Base-by-base conservation (phyloP, 2,113 vertebrate genomes). In the Marmota flaviventris region DNA sequence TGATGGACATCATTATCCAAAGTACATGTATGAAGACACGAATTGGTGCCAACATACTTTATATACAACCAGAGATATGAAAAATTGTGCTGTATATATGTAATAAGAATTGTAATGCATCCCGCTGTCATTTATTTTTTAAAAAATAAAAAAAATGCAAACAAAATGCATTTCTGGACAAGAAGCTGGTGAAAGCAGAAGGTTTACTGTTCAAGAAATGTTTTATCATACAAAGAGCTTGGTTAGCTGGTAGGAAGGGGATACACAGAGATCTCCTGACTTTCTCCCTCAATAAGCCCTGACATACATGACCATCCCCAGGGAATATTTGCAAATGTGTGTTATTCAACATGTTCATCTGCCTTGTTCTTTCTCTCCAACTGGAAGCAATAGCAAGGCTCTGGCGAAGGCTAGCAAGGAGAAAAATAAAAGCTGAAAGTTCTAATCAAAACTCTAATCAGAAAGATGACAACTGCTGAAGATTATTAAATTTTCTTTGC, bases 401-500 rank as follows among this genome's bases (percentile, higher is more conserved):
- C 98, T 97, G 96, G 98, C 93, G 93, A 97, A 92, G 98, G 97
- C 98, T 98, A 97, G 97, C 97, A 98, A 98, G 97, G 98, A 98
- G 97, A 97, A 98, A 99, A 98, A 99, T 98, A 99, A 98, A 98
- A 98, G 98, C 99, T 98, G 98, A 98, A 99, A 99, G 98, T 99
- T 99, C 98, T 99, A 99, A 99, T 99, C 99, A 99, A 99, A 99
- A 98, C 98, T 98, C 98, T 99, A 99, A 99, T 99, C 99, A 99
- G 98, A 99, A 99, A 99, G 99, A 99, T 98, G 99, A 99, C 99
- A 99, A 99, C 99, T 98, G 98, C 99, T 98, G 98, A 98, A 99
- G 99, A 99, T 99, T 99, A 99, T 99, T 99, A 99, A 99, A 98
- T 99, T 99, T 99, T 99, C 99, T 99, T 99, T 99, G 99, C 99